phyloP scores from a whole-genome alignment of 2,113 vertebrate genomes.

The Tylochromis polylepis region DNA sequence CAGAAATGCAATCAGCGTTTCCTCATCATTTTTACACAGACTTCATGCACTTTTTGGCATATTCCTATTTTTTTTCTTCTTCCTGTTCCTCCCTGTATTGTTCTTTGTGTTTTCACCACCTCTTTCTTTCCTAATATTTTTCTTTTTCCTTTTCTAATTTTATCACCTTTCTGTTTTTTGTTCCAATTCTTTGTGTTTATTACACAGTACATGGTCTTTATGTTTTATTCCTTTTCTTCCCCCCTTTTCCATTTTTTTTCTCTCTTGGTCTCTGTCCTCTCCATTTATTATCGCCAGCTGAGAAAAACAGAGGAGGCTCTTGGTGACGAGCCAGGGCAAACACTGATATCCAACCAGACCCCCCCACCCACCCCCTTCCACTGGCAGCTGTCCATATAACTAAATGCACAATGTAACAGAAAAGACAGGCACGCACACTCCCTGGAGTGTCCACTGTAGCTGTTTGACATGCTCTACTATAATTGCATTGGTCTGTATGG shows the following conservation, averaged over 20 bases:
- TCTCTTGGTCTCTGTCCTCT: background rate
- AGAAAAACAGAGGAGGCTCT: conserved; percentile 54
- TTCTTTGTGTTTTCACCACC: conserved; percentile 14
- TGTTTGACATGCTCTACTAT: conserved; percentile 50
- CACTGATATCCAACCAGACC: conserved; percentile 53
- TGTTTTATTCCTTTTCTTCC: background rate
- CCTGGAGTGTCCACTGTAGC: conserved; percentile 44
- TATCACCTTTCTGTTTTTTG: background rate
- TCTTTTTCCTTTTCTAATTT: background rate
- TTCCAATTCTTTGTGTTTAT: background rate
- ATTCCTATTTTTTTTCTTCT: background rate
- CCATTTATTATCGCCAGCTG: conserved; percentile 52
- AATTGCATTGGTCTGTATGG: conserved; percentile 50
- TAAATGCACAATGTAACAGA: conserved; percentile 55
- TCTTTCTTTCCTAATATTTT: background rate
- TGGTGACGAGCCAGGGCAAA: conserved; percentile 58
- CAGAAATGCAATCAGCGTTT: background rate
- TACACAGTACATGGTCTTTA: background rate
- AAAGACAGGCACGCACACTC: conserved; percentile 33
- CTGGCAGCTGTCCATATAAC: conserved; percentile 67
- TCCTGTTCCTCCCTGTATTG: conserved; percentile 3
- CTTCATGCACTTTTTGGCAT: background rate
- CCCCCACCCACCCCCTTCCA: conserved; percentile 33
- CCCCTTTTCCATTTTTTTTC: background rate
- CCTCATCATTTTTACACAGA: background rate